These are phyloP conservation scores for Protaetia brevitarsis DNA, from an alignment of 1,140 invertebrate genomes.

Conservation along the genomic window DNA sequence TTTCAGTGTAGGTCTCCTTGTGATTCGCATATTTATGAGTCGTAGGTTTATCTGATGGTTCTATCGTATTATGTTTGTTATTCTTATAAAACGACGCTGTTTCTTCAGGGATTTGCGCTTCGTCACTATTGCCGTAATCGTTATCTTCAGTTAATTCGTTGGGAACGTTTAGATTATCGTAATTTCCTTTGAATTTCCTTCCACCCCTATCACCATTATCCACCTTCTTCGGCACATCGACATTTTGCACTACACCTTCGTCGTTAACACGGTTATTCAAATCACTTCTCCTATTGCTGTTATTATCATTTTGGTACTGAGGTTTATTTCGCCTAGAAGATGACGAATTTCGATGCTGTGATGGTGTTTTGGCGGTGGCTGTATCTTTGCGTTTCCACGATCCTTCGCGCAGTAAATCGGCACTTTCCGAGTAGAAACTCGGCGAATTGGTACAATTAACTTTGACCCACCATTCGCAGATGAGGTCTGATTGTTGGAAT, in stretches of 20 bases:
- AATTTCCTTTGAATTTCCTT: neutral
- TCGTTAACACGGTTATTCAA: too few relatives aligned
- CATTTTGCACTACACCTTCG: too few relatives aligned
- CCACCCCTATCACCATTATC: neutral
- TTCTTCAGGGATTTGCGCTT: constrained; percentile 71
- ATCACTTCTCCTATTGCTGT: too few relatives aligned
- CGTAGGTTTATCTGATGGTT: constrained; percentile 30
- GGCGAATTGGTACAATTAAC: constrained; percentile 78
- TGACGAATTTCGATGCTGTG: too few relatives aligned
- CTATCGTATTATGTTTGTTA: constrained; percentile 32
- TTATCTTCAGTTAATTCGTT: neutral
- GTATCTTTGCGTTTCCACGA: constrained; percentile 32
- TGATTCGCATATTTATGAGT: constrained; percentile 40
- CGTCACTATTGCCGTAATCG: constrained; percentile 38
- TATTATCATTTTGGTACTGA: too few relatives aligned
- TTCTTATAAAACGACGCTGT: constrained; percentile 61
- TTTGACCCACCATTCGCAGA: constrained; percentile 93
- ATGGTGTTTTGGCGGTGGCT: neutral
- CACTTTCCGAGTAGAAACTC: constrained; percentile 77
- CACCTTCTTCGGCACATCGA: too few relatives aligned
- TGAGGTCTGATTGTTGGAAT: constrained; percentile 85
- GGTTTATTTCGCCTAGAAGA: too few relatives aligned
- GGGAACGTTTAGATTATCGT: neutral
- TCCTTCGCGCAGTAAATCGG: constrained; percentile 60
- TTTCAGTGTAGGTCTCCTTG: constrained; percentile 42